A percentile compares a stretch with the other conserved stretches of the same genome.
Evolutionary conservation across 2,797 vertebrate genomes (phyloP).

Genomic region (Gambelia wislizenii): DNA sequence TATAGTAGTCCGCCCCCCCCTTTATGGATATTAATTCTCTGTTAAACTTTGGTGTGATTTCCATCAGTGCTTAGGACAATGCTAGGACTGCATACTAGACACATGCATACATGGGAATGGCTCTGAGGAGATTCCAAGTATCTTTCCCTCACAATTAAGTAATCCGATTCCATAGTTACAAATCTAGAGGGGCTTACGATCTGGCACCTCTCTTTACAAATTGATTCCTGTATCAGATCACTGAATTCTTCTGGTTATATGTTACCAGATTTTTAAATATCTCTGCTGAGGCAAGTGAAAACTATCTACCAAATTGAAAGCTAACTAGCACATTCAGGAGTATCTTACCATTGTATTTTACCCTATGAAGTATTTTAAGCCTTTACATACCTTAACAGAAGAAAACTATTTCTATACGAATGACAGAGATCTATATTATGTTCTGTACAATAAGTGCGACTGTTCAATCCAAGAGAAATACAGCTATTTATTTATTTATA

Average conservation of each 20-base stretch:
- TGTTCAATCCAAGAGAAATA: slow-evolving; percentile 2
- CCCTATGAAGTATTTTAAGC: neutral
- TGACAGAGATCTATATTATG: neutral
- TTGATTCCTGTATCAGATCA: neutral
- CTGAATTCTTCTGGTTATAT: neutral
- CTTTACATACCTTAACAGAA: neutral
- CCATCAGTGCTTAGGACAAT: neutral
- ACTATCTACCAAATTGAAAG: too few species aligned
- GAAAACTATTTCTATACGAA: neutral
- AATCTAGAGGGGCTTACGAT: neutral
- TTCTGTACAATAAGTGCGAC: neutral
- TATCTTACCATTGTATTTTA: neutral
- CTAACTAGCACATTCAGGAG: neutral
- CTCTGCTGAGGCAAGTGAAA: neutral
- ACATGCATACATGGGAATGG: neutral
- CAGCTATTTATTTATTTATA: too few species aligned
- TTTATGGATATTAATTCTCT: neutral
- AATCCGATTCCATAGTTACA: neutral
- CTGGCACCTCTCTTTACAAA: neutral
- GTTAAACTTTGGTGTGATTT: neutral
- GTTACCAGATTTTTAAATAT: neutral
- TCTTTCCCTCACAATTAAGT: neutral
- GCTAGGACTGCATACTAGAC: neutral
- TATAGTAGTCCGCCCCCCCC: neutral
- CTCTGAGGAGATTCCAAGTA: neutral